A percentile compares a stretch with the other conserved stretches of the same genome.
Conservation (phyloP, 64 coral and sea anemone genomes). For the Hydrozoanthus tunicans region DNA sequence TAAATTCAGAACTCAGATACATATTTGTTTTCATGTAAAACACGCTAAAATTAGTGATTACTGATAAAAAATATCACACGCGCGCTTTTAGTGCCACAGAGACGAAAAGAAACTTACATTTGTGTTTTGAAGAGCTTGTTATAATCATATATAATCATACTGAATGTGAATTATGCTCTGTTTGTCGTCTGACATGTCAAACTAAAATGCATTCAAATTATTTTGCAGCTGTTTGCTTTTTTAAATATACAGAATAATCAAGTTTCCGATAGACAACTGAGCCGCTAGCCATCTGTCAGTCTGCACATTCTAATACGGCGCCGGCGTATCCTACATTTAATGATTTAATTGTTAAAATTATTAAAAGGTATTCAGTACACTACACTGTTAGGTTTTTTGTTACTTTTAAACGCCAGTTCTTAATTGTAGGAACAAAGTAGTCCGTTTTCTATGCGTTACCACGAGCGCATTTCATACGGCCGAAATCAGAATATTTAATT, state of each 20-base stretch:
- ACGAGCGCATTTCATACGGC: not conserved
- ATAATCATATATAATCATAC: too few species aligned
- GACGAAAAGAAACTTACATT: not conserved
- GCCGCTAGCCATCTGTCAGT: not conserved
- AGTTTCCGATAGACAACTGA: not conserved
- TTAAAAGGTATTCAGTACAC: not conserved
- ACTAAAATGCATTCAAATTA: not conserved
- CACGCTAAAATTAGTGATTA: not conserved
- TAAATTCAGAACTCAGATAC: not conserved
- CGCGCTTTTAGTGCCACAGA: not conserved
- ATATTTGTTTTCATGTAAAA: constrained; percentile 1
- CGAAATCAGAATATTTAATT: constrained; percentile 24
- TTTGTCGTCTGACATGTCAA: not conserved
- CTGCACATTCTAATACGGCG: not conserved
- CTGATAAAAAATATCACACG: not conserved
- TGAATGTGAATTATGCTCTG: too few species aligned
- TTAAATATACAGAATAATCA: not conserved
- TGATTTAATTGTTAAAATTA: not conserved
- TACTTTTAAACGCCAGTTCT: not conserved
- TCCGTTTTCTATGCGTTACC: not conserved
- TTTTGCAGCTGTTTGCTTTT: constrained; percentile 20
- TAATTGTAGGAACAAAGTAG: not conserved
- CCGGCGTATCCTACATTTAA: not conserved
- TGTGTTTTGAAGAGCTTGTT: not conserved
- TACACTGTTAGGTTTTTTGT: not conserved